phyloP scores from a whole-genome alignment of 2,888 invertebrate genomes.

The Pollenia labialis region DNA sequence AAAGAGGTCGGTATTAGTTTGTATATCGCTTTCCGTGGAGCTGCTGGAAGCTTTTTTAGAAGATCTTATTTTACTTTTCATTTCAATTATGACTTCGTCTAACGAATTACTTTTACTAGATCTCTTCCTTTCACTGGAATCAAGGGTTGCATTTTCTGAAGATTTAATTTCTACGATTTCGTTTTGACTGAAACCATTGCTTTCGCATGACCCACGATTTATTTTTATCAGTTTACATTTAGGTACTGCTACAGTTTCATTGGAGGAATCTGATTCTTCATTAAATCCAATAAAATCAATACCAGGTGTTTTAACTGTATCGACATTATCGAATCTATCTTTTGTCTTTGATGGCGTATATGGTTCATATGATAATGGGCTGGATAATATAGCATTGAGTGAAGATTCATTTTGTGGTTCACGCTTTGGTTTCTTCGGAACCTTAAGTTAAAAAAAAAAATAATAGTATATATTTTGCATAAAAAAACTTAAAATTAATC shows the following conservation, averaged over 20 bases:
- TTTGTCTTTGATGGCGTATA: constrained; percentile 62
- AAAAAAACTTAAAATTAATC: no score
- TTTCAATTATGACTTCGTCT: constrained; percentile 25
- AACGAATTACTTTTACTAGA: not conserved
- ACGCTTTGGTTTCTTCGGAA: constrained; percentile 18
- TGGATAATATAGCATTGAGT: constrained; percentile 15
- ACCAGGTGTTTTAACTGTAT: constrained; percentile 29
- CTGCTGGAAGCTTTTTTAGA: not conserved
- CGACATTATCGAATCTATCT: not conserved
- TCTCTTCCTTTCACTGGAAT: not conserved
- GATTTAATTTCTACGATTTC: not conserved
- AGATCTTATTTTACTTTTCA: constrained; percentile 11
- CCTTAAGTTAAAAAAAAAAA: constrained; percentile 2
- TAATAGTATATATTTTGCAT: not conserved
- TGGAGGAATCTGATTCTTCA: constrained; percentile 57
- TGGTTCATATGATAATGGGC: constrained; percentile 40
- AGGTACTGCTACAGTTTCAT: not conserved
- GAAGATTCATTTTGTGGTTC: constrained; percentile 22
- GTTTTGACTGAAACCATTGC: not conserved
- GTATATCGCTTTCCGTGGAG: not conserved
- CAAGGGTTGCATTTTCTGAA: not conserved
- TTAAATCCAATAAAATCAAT: constrained; percentile 25
- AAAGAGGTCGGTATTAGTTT: no score
- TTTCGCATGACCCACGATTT: not conserved
- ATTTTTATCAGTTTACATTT: not conserved